phyloP scores from a whole-genome alignment of 2,113 vertebrate species.

The Eulemur rufifrons region DNA sequence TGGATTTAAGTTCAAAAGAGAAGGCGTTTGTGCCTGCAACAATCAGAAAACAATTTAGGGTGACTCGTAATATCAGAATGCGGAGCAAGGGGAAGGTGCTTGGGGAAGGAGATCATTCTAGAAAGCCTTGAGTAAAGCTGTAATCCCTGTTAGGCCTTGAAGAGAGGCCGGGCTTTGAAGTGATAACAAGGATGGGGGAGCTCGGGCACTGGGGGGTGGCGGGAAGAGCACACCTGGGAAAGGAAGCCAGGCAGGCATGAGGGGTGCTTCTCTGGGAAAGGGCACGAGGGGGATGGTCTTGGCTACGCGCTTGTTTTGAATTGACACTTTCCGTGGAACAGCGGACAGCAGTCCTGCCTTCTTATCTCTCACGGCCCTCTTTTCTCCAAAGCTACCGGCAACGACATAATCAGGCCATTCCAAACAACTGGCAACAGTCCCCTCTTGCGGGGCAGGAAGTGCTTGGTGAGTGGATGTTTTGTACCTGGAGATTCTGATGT shows the following conservation, averaged over 20 bases:
- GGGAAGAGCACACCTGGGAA: not conserved
- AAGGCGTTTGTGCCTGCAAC: not conserved
- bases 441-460: not conserved
- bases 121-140: not conserved
- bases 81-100: not conserved
- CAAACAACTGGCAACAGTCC: not conserved
- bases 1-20: conserved; percentile 6
- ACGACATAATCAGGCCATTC: conserved; percentile 38
- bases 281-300: not conserved
- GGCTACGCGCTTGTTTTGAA: conserved; percentile 18
- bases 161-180: not conserved
- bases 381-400: not conserved
- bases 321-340: conserved; percentile 5
- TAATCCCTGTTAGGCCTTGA: not conserved
- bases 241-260: not conserved
- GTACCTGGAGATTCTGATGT: not conserved
- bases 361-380: not conserved
- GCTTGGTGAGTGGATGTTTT: conserved; percentile 1
- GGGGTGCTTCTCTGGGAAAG: not conserved
- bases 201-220: not conserved
- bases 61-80: not conserved
- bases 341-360: conserved; percentile 8
- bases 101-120: not conserved
- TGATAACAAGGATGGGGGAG: too few species aligned
- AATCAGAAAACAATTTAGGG: conserved; percentile 35